Conservation (phyloP, 1,140 invertebrate genomes). For the Camponotus floridanus region DNA sequence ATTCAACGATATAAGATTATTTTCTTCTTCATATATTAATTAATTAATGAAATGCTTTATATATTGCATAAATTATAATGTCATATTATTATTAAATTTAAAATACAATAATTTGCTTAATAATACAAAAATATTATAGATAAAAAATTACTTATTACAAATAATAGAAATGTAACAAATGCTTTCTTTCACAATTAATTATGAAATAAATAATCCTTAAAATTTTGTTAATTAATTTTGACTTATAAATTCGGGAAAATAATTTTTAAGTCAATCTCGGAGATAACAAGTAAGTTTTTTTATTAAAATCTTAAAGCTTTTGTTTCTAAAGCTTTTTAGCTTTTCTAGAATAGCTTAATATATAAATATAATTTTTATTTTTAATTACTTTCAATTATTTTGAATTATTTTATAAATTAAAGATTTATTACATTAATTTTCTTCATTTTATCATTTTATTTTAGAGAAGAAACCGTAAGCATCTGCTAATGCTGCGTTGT, state of each 20-base stretch:
- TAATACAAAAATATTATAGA: not conserved
- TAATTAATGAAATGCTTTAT: not conserved
- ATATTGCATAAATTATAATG: not conserved
- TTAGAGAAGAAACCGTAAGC: slow-evolving; percentile 91
- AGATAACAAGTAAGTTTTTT: not conserved
- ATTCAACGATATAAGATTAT: not conserved
- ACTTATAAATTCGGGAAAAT: not conserved
- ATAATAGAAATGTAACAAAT: not conserved
- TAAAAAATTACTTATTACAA: not conserved
- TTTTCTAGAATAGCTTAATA: not conserved
- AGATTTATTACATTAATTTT: too few species aligned
- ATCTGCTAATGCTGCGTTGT: slow-evolving; percentile 92
- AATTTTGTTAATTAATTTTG: not conserved
- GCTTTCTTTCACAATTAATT: not conserved
- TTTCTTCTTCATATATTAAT: not conserved
- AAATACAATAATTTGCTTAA: not conserved
- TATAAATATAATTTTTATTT: not conserved
- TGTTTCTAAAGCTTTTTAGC: not conserved
- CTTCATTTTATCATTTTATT: slow-evolving; percentile 71
- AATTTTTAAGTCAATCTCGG: not conserved
- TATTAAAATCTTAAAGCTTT: not conserved
- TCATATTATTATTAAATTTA: not conserved
- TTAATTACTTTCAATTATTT: not conserved
- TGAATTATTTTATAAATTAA: not conserved
- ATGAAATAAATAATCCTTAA: not conserved